These are phyloP conservation scores for Lomographa bimaculata DNA, from an alignment of 2,888 invertebrate genomes.

Conservation along the genomic window DNA sequence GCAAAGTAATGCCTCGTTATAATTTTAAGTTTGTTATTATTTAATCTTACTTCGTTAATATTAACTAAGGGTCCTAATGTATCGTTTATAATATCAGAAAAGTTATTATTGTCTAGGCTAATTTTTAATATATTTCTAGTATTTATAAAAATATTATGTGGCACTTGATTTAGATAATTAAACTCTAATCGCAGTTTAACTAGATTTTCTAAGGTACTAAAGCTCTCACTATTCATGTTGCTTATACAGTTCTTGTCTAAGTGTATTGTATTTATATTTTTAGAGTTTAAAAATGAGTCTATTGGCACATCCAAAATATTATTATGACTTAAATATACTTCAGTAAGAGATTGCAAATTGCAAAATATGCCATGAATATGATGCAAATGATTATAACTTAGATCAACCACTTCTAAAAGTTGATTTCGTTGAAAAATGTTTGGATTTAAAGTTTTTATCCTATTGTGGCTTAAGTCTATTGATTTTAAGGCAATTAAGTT, in stretches of 20 bases:
- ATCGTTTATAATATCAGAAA: constrained; percentile 89
- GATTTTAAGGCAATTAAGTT: constrained; percentile 90
- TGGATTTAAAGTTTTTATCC: constrained; percentile 90
- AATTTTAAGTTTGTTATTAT: constrained; percentile 91
- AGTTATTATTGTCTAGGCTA: constrained; percentile 93
- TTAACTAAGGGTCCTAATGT: constrained; percentile 89
- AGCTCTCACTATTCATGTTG: constrained; percentile 90
- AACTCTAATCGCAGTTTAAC: constrained; percentile 92
- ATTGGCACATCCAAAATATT: constrained; percentile 94
- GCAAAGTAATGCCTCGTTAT: constrained; percentile 91
- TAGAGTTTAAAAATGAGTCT: constrained; percentile 92
- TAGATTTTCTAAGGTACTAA: constrained; percentile 89
- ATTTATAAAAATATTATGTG: constrained; percentile 89
- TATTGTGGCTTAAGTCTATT: constrained; percentile 94
- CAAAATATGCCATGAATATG: constrained; percentile 93
- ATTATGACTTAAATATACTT: constrained; percentile 93
- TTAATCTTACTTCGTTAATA: constrained; percentile 90
- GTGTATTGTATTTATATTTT: constrained; percentile 90
- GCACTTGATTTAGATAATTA: constrained; percentile 92
- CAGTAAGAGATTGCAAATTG: constrained; percentile 89
- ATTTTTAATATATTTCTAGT: constrained; percentile 90
- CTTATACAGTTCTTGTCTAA: constrained; percentile 94
- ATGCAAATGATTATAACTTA: constrained; percentile 95
- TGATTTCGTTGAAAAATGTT: constrained; percentile 91
- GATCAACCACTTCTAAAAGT: constrained; percentile 90